Conservation (phyloP, 2,888 invertebrate genomes). For the Drosophila longiperda region DNA sequence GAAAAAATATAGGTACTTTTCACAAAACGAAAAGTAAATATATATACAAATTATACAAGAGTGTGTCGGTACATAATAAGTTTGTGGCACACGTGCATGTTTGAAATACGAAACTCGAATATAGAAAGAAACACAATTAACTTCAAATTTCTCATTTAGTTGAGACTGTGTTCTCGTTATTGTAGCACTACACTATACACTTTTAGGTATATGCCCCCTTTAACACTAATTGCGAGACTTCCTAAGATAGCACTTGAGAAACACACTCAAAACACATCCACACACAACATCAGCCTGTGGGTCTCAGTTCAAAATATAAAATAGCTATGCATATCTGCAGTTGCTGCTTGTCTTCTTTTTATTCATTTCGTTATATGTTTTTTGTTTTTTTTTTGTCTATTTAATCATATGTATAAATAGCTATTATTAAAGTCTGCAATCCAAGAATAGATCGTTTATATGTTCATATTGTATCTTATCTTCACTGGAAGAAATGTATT, state of each 20-base stretch:
- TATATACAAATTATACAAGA: not conserved
- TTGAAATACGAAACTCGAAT: conserved; percentile 5
- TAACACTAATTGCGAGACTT: conserved; percentile 27
- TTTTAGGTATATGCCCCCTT: conserved; percentile 12
- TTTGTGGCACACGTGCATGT: conserved; percentile 13
- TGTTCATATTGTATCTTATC: conserved; percentile 24
- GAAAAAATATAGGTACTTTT: not conserved
- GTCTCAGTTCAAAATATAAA: conserved; percentile 17
- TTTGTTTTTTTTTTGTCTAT: not conserved
- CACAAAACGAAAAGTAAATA: not conserved
- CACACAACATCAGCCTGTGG: conserved; percentile 6
- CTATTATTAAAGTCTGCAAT: conserved; percentile 28
- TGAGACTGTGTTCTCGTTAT: conserved; percentile 8
- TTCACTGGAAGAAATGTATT: conserved; percentile 39
- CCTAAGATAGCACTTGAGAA: conserved; percentile 18
- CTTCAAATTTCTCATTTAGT: conserved; percentile 13
- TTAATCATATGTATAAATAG: conserved; percentile 19
- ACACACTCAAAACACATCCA: conserved; percentile 14
- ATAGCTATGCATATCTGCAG: conserved; percentile 12
- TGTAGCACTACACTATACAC: conserved; percentile 15
- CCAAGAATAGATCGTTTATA: conserved; percentile 43
- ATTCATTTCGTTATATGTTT: not conserved
- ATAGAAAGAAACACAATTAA: conserved; percentile 17
- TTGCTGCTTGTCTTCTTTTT: conserved; percentile 4
- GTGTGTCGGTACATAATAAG: not conserved